These are phyloP conservation scores for Balanococcus diminutus DNA, from an alignment of 2,888 invertebrate species.

Conservation along the genomic window DNA sequence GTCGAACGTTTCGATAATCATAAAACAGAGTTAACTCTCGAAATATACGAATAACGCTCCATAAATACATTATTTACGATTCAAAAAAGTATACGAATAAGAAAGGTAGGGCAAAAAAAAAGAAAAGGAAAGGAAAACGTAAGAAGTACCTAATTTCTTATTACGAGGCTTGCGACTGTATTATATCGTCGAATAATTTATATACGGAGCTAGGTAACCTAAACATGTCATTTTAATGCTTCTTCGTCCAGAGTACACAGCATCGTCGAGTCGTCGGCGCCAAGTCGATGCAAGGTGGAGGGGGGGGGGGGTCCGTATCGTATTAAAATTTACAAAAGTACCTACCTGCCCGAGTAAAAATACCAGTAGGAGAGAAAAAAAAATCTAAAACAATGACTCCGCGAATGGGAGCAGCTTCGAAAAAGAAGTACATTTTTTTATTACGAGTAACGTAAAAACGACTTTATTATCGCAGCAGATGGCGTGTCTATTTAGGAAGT, in stretches of 20 bases:
- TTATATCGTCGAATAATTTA: slow-evolving; percentile 4
- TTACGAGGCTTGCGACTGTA: not conserved
- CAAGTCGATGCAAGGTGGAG: not conserved
- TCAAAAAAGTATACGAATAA: not conserved
- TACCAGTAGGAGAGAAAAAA: not conserved
- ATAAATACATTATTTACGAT: slow-evolving; percentile 15
- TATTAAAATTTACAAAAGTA: not conserved
- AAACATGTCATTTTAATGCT: not conserved
- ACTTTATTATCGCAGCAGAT: slow-evolving; percentile 35
- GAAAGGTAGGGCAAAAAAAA: not conserved
- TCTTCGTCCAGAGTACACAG: not conserved
- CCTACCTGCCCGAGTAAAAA: not conserved
- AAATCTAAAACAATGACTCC: not conserved
- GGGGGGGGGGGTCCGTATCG: not conserved
- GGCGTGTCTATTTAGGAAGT: not conserved
- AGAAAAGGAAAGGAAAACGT: not conserved
- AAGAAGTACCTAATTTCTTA: slow-evolving; percentile 25
- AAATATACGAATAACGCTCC: not conserved
- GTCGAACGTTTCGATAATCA: not conserved
- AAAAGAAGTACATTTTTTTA: not conserved
- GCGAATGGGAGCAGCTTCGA: not conserved
- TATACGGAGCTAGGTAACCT: not conserved
- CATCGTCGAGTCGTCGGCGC: not conserved
- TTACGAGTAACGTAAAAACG: slow-evolving; percentile 18
- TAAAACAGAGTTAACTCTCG: not conserved